Base-by-base conservation (phyloP, 2,797 vertebrate genomes). In the Melopsittacus undulatus region DNA sequence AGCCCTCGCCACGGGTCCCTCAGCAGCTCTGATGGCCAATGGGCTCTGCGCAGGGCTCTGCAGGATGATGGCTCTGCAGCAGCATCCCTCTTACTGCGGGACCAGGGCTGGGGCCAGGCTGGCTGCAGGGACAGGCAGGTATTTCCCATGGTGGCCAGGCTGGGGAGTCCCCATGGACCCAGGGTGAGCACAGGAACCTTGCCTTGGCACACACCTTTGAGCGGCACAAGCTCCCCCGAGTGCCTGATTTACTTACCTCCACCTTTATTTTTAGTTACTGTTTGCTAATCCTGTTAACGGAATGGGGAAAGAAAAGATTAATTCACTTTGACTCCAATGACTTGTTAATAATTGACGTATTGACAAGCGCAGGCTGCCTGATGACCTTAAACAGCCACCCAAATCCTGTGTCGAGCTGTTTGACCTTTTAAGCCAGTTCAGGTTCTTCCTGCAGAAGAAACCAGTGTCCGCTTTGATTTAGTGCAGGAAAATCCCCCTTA, bases 351-450 rank as follows among this genome's bases (percentile, higher is more conserved):
- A 96, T 96, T 90, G 90, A 83, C 67, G 84, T 93, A 95, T 95
- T 95, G 94, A 96, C 95, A 84, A 7, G 62, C 90, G 68, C 30
- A 18, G 70, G 76, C 72, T 84, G 89, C 92, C 78, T 34, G 81
- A 43, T 69, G 95, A 96, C 95, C 96, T 95, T 94, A 91, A 92
- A 94, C 92, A 92, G 45, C 90, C 87, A 85, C 62, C 89, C 83
- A 94, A 93, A 91, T 94, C 91, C 88, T 75, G 70, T 46, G 76
- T 74, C 17, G 34, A 96, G 89, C 54, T 63, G 61, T 79, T 92
- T 95, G 94, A 95, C 96, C 95, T 95, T 96, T 95, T 95, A 96
- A 96, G 95, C 92, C 94, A 91, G 91, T 94, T 96, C 92, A 87
- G 93, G 87, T 94, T 92, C 95, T 82, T 92, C 81, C 43, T 80